Evolutionary conservation across 1,140 invertebrate genomes (phyloP).

Genomic region (Wiebesia pumilae): DNA sequence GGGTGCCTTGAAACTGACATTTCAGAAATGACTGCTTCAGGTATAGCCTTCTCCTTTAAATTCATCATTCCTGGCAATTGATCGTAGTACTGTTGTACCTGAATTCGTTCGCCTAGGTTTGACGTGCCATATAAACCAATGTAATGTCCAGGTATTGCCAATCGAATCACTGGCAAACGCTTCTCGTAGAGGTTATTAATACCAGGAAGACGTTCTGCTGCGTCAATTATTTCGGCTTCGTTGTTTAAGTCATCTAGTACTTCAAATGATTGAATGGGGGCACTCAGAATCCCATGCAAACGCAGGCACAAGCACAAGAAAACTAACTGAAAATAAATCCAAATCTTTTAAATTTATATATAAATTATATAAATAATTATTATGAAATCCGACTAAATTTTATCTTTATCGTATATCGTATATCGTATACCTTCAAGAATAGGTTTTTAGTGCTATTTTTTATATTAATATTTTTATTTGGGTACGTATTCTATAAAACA

Average conservation of each 20-base stretch:
- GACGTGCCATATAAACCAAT: slow-evolving; percentile 53
- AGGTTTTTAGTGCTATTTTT: no score
- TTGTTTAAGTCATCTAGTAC: slow-evolving; percentile 56
- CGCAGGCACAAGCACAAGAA: slow-evolving; percentile 56
- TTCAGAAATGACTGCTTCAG: slow-evolving; percentile 28
- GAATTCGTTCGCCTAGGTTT: slow-evolving; percentile 60
- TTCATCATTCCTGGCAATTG: slow-evolving; percentile 56
- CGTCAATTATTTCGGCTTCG: slow-evolving; percentile 60
- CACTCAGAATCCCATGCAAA: slow-evolving; percentile 50
- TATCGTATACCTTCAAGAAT: no score
- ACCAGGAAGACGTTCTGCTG: slow-evolving; percentile 56
- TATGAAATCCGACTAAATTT: no score
- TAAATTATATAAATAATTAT: no score
- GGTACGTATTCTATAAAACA: no score
- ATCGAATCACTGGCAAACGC: slow-evolving; percentile 59
- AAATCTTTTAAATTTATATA: no score
- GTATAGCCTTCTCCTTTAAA: slow-evolving; percentile 60
- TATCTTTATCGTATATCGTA: no score
- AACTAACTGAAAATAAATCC: slow-evolving; percentile 56
- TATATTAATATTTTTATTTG: no score
- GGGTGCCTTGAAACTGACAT: slow-evolving; percentile 1
- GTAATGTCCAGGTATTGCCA: slow-evolving; percentile 52
- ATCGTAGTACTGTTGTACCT: slow-evolving; percentile 35
- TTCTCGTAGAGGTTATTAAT: slow-evolving; percentile 64
- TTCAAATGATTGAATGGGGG: slow-evolving; percentile 31